phyloP scores from a whole-genome alignment of 2,797 vertebrate genomes.

The Syndactyla subalaris region DNA sequence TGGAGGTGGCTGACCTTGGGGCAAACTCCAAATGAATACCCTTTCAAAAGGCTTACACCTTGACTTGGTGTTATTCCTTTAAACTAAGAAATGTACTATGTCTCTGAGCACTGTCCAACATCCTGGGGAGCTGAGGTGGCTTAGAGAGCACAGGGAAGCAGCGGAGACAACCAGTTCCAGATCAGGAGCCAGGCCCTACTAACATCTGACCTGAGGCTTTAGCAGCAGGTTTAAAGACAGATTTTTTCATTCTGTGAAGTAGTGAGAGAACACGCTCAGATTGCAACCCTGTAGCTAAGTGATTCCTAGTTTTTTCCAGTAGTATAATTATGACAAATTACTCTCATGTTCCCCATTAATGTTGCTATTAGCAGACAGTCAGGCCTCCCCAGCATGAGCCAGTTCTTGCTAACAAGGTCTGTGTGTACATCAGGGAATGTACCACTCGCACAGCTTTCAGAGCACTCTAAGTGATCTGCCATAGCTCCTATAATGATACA shows the following conservation, averaged over 20 bases:
- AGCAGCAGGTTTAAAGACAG: not conserved
- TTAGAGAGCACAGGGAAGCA: not conserved
- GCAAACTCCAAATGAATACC: not conserved
- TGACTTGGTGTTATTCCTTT: not conserved
- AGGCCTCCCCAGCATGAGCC: not conserved
- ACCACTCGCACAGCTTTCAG: not conserved
- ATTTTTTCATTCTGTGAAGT: not conserved
- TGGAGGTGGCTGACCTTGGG: not conserved
- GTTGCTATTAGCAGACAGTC: not conserved
- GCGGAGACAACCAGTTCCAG: not conserved
- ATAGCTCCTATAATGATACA: not conserved
- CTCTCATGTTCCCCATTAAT: not conserved
- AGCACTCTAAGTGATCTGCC: not conserved
- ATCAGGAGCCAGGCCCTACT: not conserved
- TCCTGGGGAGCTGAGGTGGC: not conserved
- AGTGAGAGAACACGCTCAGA: not conserved
- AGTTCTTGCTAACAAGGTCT: not conserved
- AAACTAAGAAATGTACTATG: fast-evolving
- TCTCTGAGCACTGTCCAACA: not conserved
- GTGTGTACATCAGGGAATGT: not conserved
- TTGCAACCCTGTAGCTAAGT: not conserved
- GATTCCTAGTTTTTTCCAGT: not conserved
- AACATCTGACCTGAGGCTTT: not conserved
- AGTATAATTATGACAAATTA: not conserved
- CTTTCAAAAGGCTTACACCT: not conserved